Base-by-base conservation (phyloP, 2,797 vertebrate species). In the Numenius phaeopus region DNA sequence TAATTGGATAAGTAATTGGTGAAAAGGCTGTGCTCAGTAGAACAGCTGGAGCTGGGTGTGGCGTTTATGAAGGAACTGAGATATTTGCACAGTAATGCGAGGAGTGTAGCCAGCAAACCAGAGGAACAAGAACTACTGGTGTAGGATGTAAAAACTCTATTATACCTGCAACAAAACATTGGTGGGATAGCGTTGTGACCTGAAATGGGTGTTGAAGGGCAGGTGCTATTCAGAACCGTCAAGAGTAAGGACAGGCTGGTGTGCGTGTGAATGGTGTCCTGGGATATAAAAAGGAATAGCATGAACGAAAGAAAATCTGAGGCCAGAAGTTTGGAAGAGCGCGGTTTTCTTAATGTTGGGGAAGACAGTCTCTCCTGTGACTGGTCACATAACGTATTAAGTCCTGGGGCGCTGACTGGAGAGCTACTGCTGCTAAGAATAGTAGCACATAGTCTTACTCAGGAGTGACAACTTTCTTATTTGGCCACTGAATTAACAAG, bases 1-100 rank as follows among this genome's bases (percentile, higher is more conserved):
- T 90, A 91, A 86, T 91, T 94, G 52, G 93, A n/a, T 94, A 94
- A 96, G 87, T 96, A 94, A 95, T 87, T 95, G 94, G 69, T 88
- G 66, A 76, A 93, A 91, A 91, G 85, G 50, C 87, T 88, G 52
- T 18, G 29, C 34, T 71, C 20, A 26, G 66, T 96, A 64, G 66
- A 73, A 47, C 14, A 76, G 70, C 34, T 73, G 84, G 91, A 95
- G 62, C 73, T 83, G 92, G 95, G 95, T 94, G 94, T 93, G 97
- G 94, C 2, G 1, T 80, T 91, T 71, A 16, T 88, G 85, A 88
- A 79, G 91, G 84, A 83, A 49, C 30, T 19, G 72, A 55, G 66
- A 44, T 90, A 72, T 83, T 96, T 87, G 83, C 73, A 65, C 84
- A 44, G 66, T 91, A 93, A 76, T 11, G 77, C 2, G 17, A 87